These are phyloP conservation scores for Drosophila cognata DNA, from an alignment of 2,888 invertebrate genomes.

Conservation along the genomic window DNA sequence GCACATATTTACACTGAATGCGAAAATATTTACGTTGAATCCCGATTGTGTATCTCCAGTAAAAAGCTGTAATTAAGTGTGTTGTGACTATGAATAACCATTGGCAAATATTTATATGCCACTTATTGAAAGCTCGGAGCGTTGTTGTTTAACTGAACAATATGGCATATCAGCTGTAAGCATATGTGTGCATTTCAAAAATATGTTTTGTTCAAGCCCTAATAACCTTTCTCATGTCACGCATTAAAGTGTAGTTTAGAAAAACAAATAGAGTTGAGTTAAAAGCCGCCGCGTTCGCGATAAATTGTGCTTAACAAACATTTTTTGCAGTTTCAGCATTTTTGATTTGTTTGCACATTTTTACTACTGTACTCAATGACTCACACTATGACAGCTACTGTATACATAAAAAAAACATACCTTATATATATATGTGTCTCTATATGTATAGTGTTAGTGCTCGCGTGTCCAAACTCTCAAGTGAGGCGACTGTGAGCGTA, in stretches of 20 bases:
- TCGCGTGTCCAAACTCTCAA: constrained; percentile 54
- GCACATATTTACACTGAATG: constrained; percentile 36
- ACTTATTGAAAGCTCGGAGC: constrained; percentile 9
- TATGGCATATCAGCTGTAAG: constrained; percentile 1
- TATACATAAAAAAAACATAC: constrained; percentile 10
- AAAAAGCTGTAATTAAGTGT: constrained; percentile 63
- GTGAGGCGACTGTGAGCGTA: constrained; percentile 18
- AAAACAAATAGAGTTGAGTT: constrained; percentile 16
- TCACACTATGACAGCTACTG: constrained; percentile 13
- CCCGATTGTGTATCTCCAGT: constrained; percentile 9
- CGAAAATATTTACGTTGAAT: constrained; percentile 50
- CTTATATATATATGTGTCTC: constrained; percentile 9
- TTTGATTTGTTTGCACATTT: constrained; percentile 64
- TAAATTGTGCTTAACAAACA: constrained; percentile 29
- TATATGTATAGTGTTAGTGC: constrained; percentile 24
- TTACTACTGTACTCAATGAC: constrained; percentile 38
- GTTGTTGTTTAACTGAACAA: constrained; percentile 8
- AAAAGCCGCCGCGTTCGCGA: constrained; percentile 10
- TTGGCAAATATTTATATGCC: constrained; percentile 34
- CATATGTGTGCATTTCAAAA: neutral
- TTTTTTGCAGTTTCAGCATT: constrained; percentile 39
- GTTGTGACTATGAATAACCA: constrained; percentile 49
- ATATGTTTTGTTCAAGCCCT: neutral
- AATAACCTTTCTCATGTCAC: neutral
- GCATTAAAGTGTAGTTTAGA: neutral